phyloP scores from a whole-genome alignment of 1,140 invertebrate species.

The Leptestheria dahalacensis region DNA sequence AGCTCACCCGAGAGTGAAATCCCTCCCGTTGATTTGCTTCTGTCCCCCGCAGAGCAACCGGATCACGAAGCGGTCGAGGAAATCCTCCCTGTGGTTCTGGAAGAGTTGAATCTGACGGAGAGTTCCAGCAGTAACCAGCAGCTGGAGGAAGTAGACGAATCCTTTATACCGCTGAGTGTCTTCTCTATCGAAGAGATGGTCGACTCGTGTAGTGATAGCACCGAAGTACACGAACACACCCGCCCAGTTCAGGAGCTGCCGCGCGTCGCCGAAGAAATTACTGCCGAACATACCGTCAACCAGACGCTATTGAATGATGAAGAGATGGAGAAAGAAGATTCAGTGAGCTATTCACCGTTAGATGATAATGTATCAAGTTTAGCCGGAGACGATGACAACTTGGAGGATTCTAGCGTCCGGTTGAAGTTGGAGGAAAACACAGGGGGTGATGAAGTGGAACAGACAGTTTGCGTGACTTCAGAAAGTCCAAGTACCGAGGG shows the following conservation, averaged over 20 bases:
- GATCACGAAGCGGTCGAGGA: too few species aligned
- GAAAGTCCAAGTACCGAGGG: background rate
- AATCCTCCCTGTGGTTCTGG: background rate
- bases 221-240: background rate
- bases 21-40: background rate
- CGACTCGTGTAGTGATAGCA: background rate
- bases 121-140: background rate
- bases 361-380: too few species aligned
- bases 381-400: too few species aligned
- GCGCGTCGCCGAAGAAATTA: background rate
- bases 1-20: background rate
- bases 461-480: too few species aligned
- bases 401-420: too few species aligned
- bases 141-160: background rate
- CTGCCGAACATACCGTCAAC: background rate
- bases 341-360: too few species aligned
- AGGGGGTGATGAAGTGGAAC: too few species aligned
- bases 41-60: background rate
- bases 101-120: background rate
- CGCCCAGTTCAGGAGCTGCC: background rate
- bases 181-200: background rate
- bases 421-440: too few species aligned
- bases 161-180: background rate
- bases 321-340: background rate
- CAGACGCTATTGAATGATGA: background rate